Base-by-base conservation (phyloP, 1,140 invertebrate species). In the Zaprionus kolodkinae region DNA sequence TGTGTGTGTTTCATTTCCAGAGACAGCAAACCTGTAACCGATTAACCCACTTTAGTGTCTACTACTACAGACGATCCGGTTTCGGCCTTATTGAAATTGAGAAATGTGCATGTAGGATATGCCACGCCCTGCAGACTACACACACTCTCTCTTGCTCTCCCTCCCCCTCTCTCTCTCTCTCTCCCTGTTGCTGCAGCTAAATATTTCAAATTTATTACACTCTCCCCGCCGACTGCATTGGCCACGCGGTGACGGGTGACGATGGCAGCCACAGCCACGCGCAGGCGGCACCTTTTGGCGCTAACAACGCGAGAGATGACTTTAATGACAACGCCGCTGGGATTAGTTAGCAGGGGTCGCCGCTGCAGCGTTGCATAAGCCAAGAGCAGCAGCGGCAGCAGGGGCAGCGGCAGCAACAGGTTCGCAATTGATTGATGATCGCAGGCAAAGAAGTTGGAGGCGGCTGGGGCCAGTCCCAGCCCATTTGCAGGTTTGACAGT, bases 41-140 rank as follows among this genome's bases (percentile, higher is more conserved):
- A 73, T 79, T 87, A 88, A 88, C 84, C 84, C 78, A 86, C 79
- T 87, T 86, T 73, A n/a, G 17, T 36, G 27, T 17, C 27, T 30
- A 30, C 45, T 21, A 33, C 21, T 21, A 21, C 21, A 21, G 21
- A 21, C 77, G 61, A 87, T 79, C 84, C 80, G 84, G 84, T 87
- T 87, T 84, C 59, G 5, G 68, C n/a, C 33, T 54, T 17, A 72
- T 72, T 77, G 72, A 68, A 71, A 72, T 72, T 66, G 48, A 45
- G 62, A 64, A 64, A 69, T 40, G 67, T 40, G 67, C 48, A 57
- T 45, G 54, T 82, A 79, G 83, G 79, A 86, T 87, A 87, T 87
- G 45, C 45, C 45, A 48, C 45, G 45, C 45, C 43, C 38, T 7
- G 13, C 38, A 40, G 3, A 3, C 27, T 3, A 30, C 27, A 30